A percentile compares a stretch with the other conserved stretches of the same genome.
Evolutionary conservation across 2,797 vertebrate species (phyloP).

Genomic region (Chaenodraco wilsoni): DNA sequence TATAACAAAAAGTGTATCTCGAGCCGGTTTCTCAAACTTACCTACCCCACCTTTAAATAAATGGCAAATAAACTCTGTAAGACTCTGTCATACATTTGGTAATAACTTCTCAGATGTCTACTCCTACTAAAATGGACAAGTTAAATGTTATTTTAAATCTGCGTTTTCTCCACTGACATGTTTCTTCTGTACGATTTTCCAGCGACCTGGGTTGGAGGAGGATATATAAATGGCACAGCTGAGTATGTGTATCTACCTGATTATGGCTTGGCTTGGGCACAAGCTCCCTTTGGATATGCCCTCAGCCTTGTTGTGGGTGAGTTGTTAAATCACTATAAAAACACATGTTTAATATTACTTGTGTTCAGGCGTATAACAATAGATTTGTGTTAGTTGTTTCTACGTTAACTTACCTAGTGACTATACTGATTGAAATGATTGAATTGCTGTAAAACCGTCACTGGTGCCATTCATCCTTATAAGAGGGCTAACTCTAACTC

Average conservation of each 20-base stretch:
- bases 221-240: slow-evolving; percentile 98
- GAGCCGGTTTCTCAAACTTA: no score
- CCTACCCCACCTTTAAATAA: no score
- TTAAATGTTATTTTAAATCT: neutral
- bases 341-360: neutral
- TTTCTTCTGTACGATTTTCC: slow-evolving; percentile 57
- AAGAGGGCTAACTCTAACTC: neutral
- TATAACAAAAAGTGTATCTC: no score
- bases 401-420: neutral
- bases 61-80: no score
- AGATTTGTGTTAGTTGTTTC: neutral
- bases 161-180: neutral
- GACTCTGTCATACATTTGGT: neutral
- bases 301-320: slow-evolving; percentile 95
- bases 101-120: neutral
- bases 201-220: slow-evolving; percentile 99
- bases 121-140: neutral
- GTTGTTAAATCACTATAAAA: slow-evolving; percentile 7
- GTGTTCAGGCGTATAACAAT: neutral
- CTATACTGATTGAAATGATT: neutral
- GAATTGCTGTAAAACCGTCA: neutral
- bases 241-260: slow-evolving; percentile 95
- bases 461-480: neutral
- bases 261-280: slow-evolving; percentile 94
- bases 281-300: slow-evolving; percentile 96